Conservation (phyloP, 2,113 vertebrate species). For the Burhinus oedicnemus region DNA sequence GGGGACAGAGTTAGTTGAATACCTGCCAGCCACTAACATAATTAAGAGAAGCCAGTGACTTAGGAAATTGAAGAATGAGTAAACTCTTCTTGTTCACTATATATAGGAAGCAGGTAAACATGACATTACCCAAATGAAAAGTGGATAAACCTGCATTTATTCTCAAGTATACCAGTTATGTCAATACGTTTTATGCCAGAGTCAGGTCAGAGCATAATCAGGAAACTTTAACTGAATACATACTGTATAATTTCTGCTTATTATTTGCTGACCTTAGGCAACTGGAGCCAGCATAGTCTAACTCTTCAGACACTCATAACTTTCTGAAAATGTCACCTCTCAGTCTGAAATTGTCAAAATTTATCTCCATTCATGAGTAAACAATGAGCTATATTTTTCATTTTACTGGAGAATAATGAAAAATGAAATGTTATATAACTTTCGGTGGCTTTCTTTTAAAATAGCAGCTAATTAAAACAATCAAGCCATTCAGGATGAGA, state of each 20-base stretch:
- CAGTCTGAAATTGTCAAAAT: not conserved
- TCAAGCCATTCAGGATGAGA: not conserved
- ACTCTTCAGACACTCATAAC: not conserved
- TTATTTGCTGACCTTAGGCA: constrained; percentile 33
- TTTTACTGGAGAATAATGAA: not conserved
- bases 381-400: not conserved
- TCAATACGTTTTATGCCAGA: not conserved
- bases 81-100: not conserved
- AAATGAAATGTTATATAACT: not conserved
- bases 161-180: not conserved
- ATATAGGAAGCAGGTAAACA: not conserved
- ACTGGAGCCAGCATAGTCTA: not conserved
- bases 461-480: not conserved
- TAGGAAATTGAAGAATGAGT: not conserved
- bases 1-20: not conserved
- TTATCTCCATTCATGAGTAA: not conserved
- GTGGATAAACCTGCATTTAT: not conserved
- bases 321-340: not conserved
- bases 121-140: not conserved
- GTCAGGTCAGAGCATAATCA: not conserved
- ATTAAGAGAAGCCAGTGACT: not conserved
- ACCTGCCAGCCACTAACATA: not conserved
- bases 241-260: not conserved
- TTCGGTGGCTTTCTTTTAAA: not conserved
- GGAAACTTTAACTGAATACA: not conserved